phyloP scores from a whole-genome alignment of 2,797 vertebrate species.

The Malacoctenus gilli region DNA sequence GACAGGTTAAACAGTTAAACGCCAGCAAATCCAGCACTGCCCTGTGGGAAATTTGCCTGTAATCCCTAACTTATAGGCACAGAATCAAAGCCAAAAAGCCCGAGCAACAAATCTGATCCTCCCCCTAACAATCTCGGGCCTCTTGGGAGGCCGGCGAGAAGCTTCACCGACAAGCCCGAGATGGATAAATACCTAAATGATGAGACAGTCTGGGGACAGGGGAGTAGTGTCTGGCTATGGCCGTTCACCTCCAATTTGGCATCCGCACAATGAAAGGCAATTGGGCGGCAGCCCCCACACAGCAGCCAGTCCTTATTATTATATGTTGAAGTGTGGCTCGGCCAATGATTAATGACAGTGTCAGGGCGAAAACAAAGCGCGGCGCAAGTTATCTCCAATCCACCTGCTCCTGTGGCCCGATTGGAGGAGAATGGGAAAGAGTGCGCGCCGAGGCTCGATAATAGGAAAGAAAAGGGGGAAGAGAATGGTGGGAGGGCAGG shows the following conservation, averaged over 20 bases:
- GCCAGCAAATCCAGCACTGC: constrained; percentile 98
- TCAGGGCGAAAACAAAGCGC: constrained; percentile 98
- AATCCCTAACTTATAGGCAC: constrained; percentile 99
- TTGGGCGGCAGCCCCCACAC: constrained; percentile 93
- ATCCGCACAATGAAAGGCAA: constrained; percentile 97
- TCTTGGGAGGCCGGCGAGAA: constrained; percentile 94
- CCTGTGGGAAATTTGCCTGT: constrained; percentile 99
- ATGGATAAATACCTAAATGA: constrained; percentile 99
- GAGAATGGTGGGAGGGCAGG: constrained; percentile 51
- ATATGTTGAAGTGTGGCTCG: constrained; percentile 98
- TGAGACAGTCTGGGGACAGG: constrained; percentile 98
- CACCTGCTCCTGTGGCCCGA: constrained; percentile 96
- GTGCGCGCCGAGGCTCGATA: constrained; percentile 85
- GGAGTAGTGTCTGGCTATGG: constrained; percentile 95
- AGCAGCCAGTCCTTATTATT: constrained; percentile 99
- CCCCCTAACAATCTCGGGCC: constrained; percentile 92
- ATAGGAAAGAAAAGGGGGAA: constrained; percentile 70
- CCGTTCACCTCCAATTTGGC: constrained; percentile 99
- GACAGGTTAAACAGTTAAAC: constrained; percentile 99
- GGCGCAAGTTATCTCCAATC: constrained; percentile 98
- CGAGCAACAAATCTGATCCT: constrained; percentile 99
- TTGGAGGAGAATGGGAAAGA: constrained; percentile 91
- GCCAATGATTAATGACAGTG: constrained; percentile 99
- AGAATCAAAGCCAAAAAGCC: constrained; percentile 99
- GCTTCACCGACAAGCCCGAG: constrained; percentile 91